Evolutionary conservation across 37 sponge, comb jelly and placozoan species (phyloP).

Genomic region (Spongia lamella): DNA sequence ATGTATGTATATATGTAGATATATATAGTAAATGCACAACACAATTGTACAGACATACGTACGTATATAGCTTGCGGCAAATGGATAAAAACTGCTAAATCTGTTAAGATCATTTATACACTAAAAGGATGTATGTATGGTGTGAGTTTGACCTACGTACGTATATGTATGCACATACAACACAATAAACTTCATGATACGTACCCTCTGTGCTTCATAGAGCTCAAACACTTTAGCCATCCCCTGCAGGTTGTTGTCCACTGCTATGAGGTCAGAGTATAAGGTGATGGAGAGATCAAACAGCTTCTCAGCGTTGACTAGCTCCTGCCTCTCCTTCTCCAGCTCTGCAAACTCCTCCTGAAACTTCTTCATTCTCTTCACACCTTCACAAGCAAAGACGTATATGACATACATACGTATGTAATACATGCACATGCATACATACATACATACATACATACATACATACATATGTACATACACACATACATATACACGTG

Average conservation of each 20-base stretch:
- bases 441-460: not conserved
- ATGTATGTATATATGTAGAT: too few relatives aligned
- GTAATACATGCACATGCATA: not conserved
- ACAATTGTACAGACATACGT: conserved; percentile 1
- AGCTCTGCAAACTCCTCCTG: conserved; percentile 58
- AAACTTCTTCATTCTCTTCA: conserved; percentile 72
- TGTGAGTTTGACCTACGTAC: not conserved
- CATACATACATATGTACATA: not conserved
- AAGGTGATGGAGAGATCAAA: conserved; percentile 93
- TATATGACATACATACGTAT: not conserved
- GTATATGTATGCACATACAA: not conserved
- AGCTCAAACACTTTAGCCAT: conserved; percentile 78
- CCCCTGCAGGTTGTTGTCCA: conserved; percentile 84
- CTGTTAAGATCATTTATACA: too few relatives aligned
- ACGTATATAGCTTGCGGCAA: not conserved
- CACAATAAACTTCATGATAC: not conserved
- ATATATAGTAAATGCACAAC: too few relatives aligned
- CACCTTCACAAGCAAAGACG: conserved; percentile 33
- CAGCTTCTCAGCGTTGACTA: conserved; percentile 96
- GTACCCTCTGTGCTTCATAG: conserved; percentile 86
- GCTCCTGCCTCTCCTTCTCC: conserved; percentile 86
- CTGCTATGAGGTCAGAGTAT: conserved; percentile 84
- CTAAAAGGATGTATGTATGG: not conserved
- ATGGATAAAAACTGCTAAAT: too few relatives aligned
- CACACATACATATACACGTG: not conserved